phyloP scores from a whole-genome alignment of 2,797 vertebrate species.

The Pampus argenteus region DNA sequence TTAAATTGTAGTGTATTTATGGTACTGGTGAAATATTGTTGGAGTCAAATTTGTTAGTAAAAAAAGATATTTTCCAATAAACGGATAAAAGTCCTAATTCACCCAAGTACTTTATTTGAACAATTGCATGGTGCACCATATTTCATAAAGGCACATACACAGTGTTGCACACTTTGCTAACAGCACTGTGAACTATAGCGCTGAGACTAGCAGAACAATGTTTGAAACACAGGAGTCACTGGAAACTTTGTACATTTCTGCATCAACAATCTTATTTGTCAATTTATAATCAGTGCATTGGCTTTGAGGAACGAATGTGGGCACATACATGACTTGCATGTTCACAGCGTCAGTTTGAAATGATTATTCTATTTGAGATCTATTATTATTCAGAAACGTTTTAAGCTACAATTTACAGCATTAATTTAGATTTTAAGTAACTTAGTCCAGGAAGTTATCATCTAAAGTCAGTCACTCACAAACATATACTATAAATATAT shows the following conservation, averaged over 20 bases:
- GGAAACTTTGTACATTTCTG: background rate
- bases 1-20: slow-evolving; percentile 42
- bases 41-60: slow-evolving; percentile 50
- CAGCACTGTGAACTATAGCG: no score
- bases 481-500: background rate
- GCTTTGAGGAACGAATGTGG: background rate
- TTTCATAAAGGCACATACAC: slow-evolving; percentile 37
- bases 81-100: slow-evolving; percentile 44
- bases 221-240: background rate
- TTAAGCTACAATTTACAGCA: background rate
- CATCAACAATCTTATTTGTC: background rate
- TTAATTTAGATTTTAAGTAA: background rate
- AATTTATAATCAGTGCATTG: background rate
- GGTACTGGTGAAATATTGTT: slow-evolving; percentile 51
- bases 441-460: background rate
- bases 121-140: slow-evolving; percentile 1
- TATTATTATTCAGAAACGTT: background rate
- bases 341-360: background rate
- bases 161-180: background rate
- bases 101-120: slow-evolving; percentile 60
- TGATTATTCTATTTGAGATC: background rate
- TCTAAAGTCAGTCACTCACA: background rate
- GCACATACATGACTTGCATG: background rate
- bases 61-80: slow-evolving; percentile 71
- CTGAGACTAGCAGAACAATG: background rate